Conservation (phyloP, 2,888 invertebrate species). For the Oligia latruncula region DNA sequence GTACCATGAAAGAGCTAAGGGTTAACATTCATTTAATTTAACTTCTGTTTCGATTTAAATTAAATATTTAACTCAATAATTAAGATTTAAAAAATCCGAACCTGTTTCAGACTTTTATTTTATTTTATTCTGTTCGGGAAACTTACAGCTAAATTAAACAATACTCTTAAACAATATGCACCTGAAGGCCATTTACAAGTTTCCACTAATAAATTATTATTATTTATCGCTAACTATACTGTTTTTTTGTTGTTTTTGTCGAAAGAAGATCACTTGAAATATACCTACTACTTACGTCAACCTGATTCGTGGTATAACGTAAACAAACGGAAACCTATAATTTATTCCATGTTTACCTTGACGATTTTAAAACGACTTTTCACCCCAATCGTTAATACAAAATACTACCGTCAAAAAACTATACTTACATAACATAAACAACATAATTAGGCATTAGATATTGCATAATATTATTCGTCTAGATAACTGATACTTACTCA, state of each 20-base stretch:
- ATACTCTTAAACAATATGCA: too few relatives aligned
- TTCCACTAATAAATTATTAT: too few relatives aligned
- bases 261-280: constrained; percentile 9
- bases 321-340: constrained; percentile 26
- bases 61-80: not conserved
- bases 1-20: not conserved
- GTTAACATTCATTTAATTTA: too few relatives aligned
- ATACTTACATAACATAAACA: constrained; percentile 34
- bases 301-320: constrained; percentile 4
- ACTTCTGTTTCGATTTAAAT: too few relatives aligned
- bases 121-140: too few relatives aligned
- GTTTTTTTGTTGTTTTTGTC: not conserved
- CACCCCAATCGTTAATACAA: constrained; percentile 14
- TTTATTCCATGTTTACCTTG: constrained; percentile 51
- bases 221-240: not conserved
- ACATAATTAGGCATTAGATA: constrained; percentile 19
- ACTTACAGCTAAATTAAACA: too few relatives aligned
- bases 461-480: not conserved
- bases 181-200: too few relatives aligned
- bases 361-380: constrained; percentile 26
- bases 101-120: not conserved
- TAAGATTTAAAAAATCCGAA: not conserved
- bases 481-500: too few relatives aligned
- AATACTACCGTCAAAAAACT: constrained; percentile 24
- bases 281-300: not conserved